Conservation (phyloP, 1,140 invertebrate species). For the Leptopilina boulardi region DNA sequence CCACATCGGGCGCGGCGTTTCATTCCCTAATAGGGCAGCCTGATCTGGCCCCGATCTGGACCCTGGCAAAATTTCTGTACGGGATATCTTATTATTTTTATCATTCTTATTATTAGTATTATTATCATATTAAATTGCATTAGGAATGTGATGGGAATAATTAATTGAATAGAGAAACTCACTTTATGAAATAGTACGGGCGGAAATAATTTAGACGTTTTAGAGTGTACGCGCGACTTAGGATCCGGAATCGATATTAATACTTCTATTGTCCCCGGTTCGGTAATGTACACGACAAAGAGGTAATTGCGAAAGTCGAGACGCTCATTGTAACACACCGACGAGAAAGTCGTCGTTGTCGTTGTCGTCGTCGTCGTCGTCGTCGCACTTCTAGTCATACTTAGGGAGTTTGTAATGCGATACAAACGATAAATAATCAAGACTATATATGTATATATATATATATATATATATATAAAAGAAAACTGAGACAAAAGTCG, state of each 20-base stretch:
- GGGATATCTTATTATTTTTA: no score
- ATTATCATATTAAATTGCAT: no score
- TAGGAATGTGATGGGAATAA: no score
- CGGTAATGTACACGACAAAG: slow-evolving; percentile 32
- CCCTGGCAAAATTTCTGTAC: no score
- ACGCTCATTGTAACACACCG: slow-evolving; percentile 46
- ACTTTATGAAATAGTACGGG: not conserved
- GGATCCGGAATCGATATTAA: slow-evolving; percentile 46
- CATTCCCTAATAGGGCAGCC: no score
- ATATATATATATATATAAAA: no score
- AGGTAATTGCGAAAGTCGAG: slow-evolving; percentile 51
- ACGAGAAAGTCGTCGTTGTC: slow-evolving; percentile 43
- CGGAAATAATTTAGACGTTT: not conserved
- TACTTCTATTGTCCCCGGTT: slow-evolving; percentile 46
- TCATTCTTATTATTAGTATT: no score
- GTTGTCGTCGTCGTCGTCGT: no score
- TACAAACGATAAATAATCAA: slow-evolving; percentile 49
- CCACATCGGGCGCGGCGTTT: no score
- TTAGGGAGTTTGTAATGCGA: slow-evolving; percentile 39
- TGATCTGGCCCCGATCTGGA: no score
- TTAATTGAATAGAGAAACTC: no score
- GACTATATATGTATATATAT: no score
- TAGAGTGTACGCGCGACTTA: not conserved
- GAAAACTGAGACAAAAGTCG: slow-evolving; percentile 40
- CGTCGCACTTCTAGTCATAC: slow-evolving; percentile 35